Evolutionary conservation across 2,888 invertebrate genomes (phyloP), one percentile per base, ranked within the genome.

Genomic region (Drosophila algonquin): DNA sequence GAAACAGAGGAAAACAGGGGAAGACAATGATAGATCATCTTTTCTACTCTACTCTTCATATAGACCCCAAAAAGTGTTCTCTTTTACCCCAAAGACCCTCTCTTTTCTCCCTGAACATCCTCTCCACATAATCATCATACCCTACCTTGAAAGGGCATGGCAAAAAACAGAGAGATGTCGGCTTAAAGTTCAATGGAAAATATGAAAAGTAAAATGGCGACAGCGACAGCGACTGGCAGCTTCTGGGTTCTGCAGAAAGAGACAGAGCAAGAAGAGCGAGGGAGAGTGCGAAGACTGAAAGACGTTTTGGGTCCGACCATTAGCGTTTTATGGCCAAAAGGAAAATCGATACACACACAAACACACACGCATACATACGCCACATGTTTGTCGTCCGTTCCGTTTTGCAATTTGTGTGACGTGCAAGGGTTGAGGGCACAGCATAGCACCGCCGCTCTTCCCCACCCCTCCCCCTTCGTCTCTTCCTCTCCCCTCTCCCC

Each of bases 141-240:
- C 40, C 50, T n/a, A 44, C 30, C 30, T 30, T 30, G 2, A 30
- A 8, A 30, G 30, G 30, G 30, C 8, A 30, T 30, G 2, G 27
- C 44, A 65, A 48, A 52, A 69, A 71, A 55, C n/a, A n/a, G 40
- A 56, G 52, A 71, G 72, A 71, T 63, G 71, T 71, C 71, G 87
- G 81, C 81, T 84, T 84, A 80, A 87, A 85, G 88, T 81, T 87
- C 79, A 86, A 81, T 83, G 80, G 77, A 71, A 80, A 84, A 86
- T 83, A 84, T 84, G 83, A 85, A 77, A 85, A 57, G 75, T 71
- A 87, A 84, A 87, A 87, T 79, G 79, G 84, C 79, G 84, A 87
- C 73, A 61, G 45, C 63, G 32, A 53, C 81, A 61, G 45, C 63
- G 32, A 53, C 81, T 64, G 40, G 60, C 61, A 60, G 69, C 60